phyloP scores from a whole-genome alignment of 92 coral and sea anemone genomes.

The Pocillopora meandrina region DNA sequence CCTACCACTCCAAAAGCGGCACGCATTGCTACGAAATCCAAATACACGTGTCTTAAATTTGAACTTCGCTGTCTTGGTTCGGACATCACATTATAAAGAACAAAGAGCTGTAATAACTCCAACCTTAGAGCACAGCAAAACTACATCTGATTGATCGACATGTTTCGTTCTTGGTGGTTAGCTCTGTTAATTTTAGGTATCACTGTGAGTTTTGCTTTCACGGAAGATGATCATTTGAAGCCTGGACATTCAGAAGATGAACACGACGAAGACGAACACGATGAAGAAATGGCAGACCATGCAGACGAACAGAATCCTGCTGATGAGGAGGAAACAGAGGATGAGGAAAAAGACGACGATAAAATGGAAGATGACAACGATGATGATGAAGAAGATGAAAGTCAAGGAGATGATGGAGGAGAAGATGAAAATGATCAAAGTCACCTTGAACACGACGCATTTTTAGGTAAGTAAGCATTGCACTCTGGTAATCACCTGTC shows the following conservation, averaged over 20 bases:
- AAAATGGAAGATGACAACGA: slow-evolving; percentile 38
- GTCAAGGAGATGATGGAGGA: slow-evolving; percentile 45
- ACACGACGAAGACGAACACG: slow-evolving; percentile 53
- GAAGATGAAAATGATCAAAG: slow-evolving; percentile 41
- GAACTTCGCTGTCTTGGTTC: slow-evolving; percentile 14
- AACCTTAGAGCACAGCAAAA: neutral
- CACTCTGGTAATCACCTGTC: neutral
- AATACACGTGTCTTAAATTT: slow-evolving; percentile 37
- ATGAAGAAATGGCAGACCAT: slow-evolving; percentile 44
- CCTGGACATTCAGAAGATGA: slow-evolving; percentile 48
- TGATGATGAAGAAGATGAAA: slow-evolving; percentile 49
- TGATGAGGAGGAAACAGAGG: slow-evolving; percentile 46
- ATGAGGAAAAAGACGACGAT: slow-evolving; percentile 53
- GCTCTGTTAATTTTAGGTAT: slow-evolving; percentile 25
- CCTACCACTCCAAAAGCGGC: slow-evolving; percentile 45
- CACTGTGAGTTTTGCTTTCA: neutral
- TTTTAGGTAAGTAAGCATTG: slow-evolving; percentile 66
- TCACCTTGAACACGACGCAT: slow-evolving; percentile 79
- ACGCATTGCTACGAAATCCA: slow-evolving; percentile 23
- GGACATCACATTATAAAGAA: slow-evolving; percentile 5
- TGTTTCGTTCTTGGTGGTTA: slow-evolving; percentile 41
- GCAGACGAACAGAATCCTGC: slow-evolving; percentile 54
- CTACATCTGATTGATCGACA: neutral
- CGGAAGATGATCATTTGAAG: slow-evolving; percentile 29
- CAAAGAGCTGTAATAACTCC: slow-evolving; percentile 8